phyloP scores from a whole-genome alignment of 1,140 invertebrate species.

The Lepidurus arcticus region DNA sequence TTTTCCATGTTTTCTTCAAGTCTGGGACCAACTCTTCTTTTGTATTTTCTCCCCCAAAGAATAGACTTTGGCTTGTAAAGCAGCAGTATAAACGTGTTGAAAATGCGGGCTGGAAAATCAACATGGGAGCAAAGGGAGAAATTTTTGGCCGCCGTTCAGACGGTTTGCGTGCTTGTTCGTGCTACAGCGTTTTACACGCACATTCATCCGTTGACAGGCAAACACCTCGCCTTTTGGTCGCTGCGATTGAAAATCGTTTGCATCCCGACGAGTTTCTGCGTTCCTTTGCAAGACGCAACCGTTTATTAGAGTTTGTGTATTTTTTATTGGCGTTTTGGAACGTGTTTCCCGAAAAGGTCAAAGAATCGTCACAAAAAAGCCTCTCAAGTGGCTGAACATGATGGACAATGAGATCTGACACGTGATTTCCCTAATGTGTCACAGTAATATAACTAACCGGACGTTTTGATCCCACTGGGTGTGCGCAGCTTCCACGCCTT shows the following conservation, averaged over 20 bases:
- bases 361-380: not conserved
- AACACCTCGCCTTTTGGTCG: not conserved
- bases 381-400: not conserved
- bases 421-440: not conserved
- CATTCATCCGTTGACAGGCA: conserved; percentile 18
- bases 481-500: conserved; percentile 1
- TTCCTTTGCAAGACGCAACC: not conserved
- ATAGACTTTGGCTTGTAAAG: not conserved
- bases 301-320: not conserved
- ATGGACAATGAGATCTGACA: not conserved
- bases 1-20: too few relatives aligned
- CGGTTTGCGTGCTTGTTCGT: conserved; percentile 1
- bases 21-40: too few relatives aligned
- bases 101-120: not conserved
- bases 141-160: not conserved
- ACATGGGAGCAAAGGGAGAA: conserved; percentile 8
- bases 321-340: not conserved
- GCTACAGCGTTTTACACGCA: conserved; percentile 14
- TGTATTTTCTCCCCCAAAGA: too few relatives aligned
- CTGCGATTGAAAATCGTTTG: not conserved
- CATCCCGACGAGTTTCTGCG: not conserved
- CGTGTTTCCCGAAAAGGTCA: not conserved
- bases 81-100: not conserved
- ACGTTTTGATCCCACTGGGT: not conserved
- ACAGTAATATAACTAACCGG: not conserved